These are phyloP conservation scores for Spodoptera littoralis DNA, from an alignment of 2,888 invertebrate species.

Conservation along the genomic window DNA sequence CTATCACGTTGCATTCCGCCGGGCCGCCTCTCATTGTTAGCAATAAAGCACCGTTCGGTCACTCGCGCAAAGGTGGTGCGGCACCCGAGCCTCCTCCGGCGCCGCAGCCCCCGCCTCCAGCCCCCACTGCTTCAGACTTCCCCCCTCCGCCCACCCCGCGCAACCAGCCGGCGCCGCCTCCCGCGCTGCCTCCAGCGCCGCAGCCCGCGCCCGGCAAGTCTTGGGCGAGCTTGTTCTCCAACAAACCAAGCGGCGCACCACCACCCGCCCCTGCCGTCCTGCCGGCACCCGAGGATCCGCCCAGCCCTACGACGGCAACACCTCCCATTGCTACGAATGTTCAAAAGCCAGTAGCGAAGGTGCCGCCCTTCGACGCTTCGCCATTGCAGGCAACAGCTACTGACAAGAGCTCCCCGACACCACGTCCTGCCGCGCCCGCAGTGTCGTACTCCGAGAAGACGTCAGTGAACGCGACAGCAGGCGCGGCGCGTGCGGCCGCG, in stretches of 20 bases:
- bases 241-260: slow-evolving; percentile 65
- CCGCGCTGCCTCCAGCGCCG: slow-evolving; percentile 74
- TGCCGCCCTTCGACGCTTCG: slow-evolving; percentile 89
- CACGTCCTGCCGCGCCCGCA: slow-evolving; percentile 34
- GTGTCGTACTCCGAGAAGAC: slow-evolving; percentile 44
- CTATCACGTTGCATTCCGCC: slow-evolving; percentile 83
- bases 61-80: slow-evolving; percentile 75
- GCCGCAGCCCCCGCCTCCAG: slow-evolving; percentile 82
- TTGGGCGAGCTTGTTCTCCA: slow-evolving; percentile 91
- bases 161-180: slow-evolving; percentile 74
- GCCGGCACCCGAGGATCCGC: slow-evolving; percentile 71
- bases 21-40: slow-evolving; percentile 85
- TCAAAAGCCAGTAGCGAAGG: slow-evolving; percentile 90
- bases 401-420: slow-evolving; percentile 71
- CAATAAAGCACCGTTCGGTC: slow-evolving; percentile 84
- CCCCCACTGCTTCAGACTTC: slow-evolving; percentile 86
- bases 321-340: slow-evolving; percentile 71
- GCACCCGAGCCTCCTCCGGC: slow-evolving; percentile 75
- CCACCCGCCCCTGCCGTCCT: slow-evolving; percentile 51
- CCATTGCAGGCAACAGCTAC: slow-evolving; percentile 70
- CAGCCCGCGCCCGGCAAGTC: slow-evolving; percentile 87
- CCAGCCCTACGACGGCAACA: slow-evolving; percentile 69
- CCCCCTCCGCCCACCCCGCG: slow-evolving; percentile 85
- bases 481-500: slow-evolving; percentile 35
- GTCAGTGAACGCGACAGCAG: slow-evolving; percentile 50